These are phyloP conservation scores for Spatulosminthurus flaviceps DNA, from an alignment of 2,888 invertebrate species.

Conservation along the genomic window DNA sequence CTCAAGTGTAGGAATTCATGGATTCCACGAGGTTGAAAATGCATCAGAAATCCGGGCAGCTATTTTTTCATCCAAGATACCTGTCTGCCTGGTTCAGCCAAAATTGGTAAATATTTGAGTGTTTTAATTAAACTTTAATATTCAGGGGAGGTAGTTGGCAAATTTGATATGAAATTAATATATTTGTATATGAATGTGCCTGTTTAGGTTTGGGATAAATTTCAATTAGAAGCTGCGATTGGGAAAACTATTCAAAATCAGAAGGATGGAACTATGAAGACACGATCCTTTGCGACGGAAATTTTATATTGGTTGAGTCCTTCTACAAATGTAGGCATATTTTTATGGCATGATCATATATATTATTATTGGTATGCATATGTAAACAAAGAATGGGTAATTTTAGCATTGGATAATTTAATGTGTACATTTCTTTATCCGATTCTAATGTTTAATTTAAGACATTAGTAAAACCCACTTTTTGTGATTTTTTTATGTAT, in stretches of 20 bases:
- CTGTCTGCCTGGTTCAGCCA: not conserved
- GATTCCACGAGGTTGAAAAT: not conserved
- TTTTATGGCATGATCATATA: too few species aligned
- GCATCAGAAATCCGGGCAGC: not conserved
- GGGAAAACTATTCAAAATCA: not conserved
- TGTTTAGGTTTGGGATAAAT: not conserved
- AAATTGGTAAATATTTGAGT: not conserved
- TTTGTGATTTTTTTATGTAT: not conserved
- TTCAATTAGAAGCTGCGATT: not conserved
- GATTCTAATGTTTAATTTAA: too few species aligned
- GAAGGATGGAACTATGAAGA: not conserved
- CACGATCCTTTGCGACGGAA: not conserved
- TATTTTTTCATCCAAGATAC: not conserved
- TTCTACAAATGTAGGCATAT: not conserved
- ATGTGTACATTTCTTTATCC: too few species aligned
- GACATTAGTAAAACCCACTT: too few species aligned
- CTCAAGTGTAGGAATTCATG: too few species aligned
- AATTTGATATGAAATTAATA: too few species aligned
- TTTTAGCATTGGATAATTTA: too few species aligned
- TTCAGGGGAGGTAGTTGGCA: too few species aligned
- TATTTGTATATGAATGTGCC: too few species aligned
- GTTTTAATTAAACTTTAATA: too few species aligned
- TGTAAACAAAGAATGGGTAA: too few species aligned
- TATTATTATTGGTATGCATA: too few species aligned
- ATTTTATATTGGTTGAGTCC: conserved; percentile 12